Evolutionary conservation across 2,113 vertebrate genomes (phyloP).

Genomic region (Gobiocypris rarus): DNA sequence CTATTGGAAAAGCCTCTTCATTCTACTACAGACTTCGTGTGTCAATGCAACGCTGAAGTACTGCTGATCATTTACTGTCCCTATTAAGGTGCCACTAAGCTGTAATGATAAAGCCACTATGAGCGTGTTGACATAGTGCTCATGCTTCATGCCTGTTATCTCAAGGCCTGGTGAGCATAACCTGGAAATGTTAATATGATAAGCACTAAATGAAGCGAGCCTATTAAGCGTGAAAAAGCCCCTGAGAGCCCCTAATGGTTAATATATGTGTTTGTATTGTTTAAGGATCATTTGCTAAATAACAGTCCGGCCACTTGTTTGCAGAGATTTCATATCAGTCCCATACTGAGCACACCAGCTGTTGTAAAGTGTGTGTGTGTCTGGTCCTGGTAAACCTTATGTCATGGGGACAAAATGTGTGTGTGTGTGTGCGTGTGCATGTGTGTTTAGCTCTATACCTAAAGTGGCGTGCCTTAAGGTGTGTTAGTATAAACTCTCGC

Average conservation of each 20-base stretch:
- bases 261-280: slow-evolving; percentile 44
- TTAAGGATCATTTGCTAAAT: slow-evolving; percentile 56
- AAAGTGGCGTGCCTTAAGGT: slow-evolving; percentile 22
- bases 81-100: slow-evolving; percentile 47
- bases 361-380: slow-evolving; percentile 46
- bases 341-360: slow-evolving; percentile 53
- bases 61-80: slow-evolving; percentile 31
- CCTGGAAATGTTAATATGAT: slow-evolving; percentile 61
- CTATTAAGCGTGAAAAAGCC: slow-evolving; percentile 54
- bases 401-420: no score
- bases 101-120: slow-evolving; percentile 48
- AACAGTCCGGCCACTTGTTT: slow-evolving; percentile 47
- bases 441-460: neutral
- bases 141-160: slow-evolving; percentile 55
- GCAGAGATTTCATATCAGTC: slow-evolving; percentile 57
- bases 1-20: neutral
- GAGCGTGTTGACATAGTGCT: slow-evolving; percentile 54
- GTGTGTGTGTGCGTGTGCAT: slow-evolving; percentile 16
- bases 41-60: slow-evolving; percentile 11
- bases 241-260: neutral
- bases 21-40: neutral
- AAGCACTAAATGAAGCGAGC: slow-evolving; percentile 50
- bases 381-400: no score
- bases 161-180: slow-evolving; percentile 42
- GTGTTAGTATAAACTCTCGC: neutral